Evolutionary conservation across 2,888 invertebrate genomes (phyloP), one percentile per base, ranked within the genome.

Genomic region (Campoplex nolae): DNA sequence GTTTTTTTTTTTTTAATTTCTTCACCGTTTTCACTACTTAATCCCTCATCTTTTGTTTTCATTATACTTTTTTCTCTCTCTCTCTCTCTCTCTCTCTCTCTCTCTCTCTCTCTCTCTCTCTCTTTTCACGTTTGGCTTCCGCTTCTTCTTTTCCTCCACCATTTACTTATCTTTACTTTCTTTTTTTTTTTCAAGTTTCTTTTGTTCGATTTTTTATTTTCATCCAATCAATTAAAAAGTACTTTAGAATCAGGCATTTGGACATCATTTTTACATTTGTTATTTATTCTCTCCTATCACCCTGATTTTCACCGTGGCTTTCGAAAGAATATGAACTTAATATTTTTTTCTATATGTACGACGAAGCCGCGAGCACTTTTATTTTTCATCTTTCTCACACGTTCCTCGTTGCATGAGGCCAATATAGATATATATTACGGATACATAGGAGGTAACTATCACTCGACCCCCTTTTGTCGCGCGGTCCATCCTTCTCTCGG

Each of bases 401-500:
- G 73, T 73, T 82, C 62, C 62, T 75, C 68, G 68, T 75, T 76
- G 35, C 16, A 65, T 16, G 18, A 35, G 35, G 1, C 16, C 79
- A 79, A 81, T 76, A 78, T 84, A 74, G 76, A 82, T 18, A 78
- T 78, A 54, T 70, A 71, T 48, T 23, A 8, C 62, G 45, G 67
- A 80, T 78, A 78, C 82, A 56, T 32, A 84, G 73, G 76, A 81
- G 62, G 68, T 88, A 54, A 67, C 35, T 77, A 86, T 86, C 83
- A 71, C 56, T 74, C 73, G 84, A 75, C 77, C 80, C 88, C 84
- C 74, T 84, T 87, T 81, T 89, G 83, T 88, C 75, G 86, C 86
- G 84, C 83, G 86, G 88, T 88, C 90, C 90, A 88, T 89, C 90
- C 89, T 89, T 92, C 92, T 88, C 89, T 71, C 88, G 88, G 84